A percentile compares a stretch with the other conserved stretches of the same genome.
Evolutionary conservation across 35 echinoderm and acorn worm genomes (phyloP).

Genomic region (Hemicentrotus pulcherrimus): DNA sequence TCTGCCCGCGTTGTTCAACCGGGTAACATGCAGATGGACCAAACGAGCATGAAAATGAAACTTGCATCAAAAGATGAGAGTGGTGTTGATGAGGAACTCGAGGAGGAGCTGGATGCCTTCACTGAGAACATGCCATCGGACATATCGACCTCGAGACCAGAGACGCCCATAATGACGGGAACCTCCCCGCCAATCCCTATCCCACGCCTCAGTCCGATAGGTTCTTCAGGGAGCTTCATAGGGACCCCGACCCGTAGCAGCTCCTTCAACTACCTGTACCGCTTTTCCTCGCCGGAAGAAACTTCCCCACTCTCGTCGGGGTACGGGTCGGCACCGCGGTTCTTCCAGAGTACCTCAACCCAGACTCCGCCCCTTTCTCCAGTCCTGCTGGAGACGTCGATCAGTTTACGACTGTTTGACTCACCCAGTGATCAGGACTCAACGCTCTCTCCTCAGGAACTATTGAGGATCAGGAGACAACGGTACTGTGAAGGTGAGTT

Average conservation of each 20-base stretch:
- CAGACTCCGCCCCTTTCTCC: conserved; percentile 72
- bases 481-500: neutral
- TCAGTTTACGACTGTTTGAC: neutral
- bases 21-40: conserved; percentile 40
- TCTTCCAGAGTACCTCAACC: conserved; percentile 64
- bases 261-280: conserved; percentile 55
- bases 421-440: neutral
- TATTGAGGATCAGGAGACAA: neutral
- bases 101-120: conserved; percentile 70
- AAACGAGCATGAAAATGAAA: conserved; percentile 37
- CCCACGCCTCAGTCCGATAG: conserved; percentile 53
- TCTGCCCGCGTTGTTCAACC: conserved; percentile 19
- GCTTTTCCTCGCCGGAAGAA: conserved; percentile 64
- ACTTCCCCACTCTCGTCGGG: conserved; percentile 82
- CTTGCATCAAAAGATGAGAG: conserved; percentile 36
- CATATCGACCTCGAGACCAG: conserved; percentile 25
- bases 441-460: neutral
- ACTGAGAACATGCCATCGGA: conserved; percentile 1
- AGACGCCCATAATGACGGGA: conserved; percentile 37
- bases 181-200: conserved; percentile 63
- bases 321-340: conserved; percentile 79
- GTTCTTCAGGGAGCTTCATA: conserved; percentile 7
- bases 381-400: conserved; percentile 49
- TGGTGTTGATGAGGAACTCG: conserved; percentile 42
- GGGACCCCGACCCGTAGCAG: conserved; percentile 59